Evolutionary conservation across 2,797 vertebrate species (phyloP), one percentile per base, ranked within the genome.

Genomic region (Gallinago solitaria): DNA sequence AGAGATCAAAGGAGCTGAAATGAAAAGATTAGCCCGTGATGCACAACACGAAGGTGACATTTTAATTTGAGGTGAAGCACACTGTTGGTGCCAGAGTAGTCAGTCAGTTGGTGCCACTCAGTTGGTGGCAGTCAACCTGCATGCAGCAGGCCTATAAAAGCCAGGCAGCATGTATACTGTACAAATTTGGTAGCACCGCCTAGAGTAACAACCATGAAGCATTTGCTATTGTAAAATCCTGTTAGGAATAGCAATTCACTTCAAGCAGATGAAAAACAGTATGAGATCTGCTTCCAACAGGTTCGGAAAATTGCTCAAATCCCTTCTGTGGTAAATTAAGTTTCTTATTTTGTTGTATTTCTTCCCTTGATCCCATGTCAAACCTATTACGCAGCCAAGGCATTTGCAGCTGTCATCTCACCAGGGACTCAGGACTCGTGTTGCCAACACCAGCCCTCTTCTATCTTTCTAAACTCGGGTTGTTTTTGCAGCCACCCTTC

Each of bases 201-300:
- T 83, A 79, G 2, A 91, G 43, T 28, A 87, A 88, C 77, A 82
- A 54, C 82, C 70, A 70, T 1, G 3, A 89, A 87, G 60, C 60
- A 83, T 70, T 37, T 84, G 54, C 51, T 82, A 23, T 73, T 90
- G 80, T 84, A 76, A 84, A 93, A 74, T 77, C 56, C 80, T 18
- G 19, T 82, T 70, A 83, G 80, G 47, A 92, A 82, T 23, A 90
- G 89, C 83, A 90, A 63, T 25, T 69, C 54, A 47, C 33, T 64
- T 93, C 83, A 86, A 79, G 76, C 17, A 84, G 70, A 89, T 91
- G 79, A 74, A 95, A 95, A 95, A 79, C 53, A 93, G 12, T 47
- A 69, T 59, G 74, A 82, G 70, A 90, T 56, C 77, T 93, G 69
- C 54, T 95, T 83, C 85, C 39, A 81, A 30, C 13, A 83, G 54